Evolutionary conservation across 2,113 vertebrate genomes (phyloP), one percentile per base, ranked within the genome.

Genomic region (Macquaria ambigua): DNA sequence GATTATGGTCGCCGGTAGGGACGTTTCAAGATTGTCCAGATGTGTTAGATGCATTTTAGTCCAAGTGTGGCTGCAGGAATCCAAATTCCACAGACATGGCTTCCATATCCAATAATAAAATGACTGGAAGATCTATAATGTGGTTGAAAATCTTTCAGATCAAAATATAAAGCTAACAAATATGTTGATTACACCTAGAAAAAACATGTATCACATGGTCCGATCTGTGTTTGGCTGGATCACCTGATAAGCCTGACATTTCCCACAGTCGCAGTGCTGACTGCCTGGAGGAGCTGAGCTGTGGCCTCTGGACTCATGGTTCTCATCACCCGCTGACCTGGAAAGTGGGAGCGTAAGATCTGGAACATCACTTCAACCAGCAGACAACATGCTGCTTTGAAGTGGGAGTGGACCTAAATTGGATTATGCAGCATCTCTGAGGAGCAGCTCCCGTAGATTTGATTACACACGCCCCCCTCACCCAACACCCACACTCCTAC

Each of bases 391-490:
- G 86, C 77, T 81, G 75, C 91, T 93, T 94, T 93, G 92, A 94
- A 92, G 92, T 88, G 86, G 83, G 86, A 93, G 87, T 79, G 86
- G 85, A 73, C 67, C 70, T 50, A 80, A 89, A 94, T 91, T 92
- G 80, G 87, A 92, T 95, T 94, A 93, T 58, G 76, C 55, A 82
- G 81, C 84, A 82, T 92, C 84, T 93, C 84, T 55, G 68, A 79
- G 72, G 81, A 93, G 87, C 91, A 83, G 90, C 91, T 90, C 86
- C 74, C 50, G 28, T 70, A 90, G 87, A 96, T 95, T 94, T 92
- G 93, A 96, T 96, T 94, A 89, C 85, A 82, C 75, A 84, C 53
- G 37, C 75, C 77, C 56, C 71, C 71, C 81, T 64, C 81, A 46
- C 52, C 71, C 83, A 31, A 50, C 83, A 83, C 81, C 58, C 73